phyloP scores from a whole-genome alignment of 2,113 vertebrate genomes.

The Ammodytes marinus region DNA sequence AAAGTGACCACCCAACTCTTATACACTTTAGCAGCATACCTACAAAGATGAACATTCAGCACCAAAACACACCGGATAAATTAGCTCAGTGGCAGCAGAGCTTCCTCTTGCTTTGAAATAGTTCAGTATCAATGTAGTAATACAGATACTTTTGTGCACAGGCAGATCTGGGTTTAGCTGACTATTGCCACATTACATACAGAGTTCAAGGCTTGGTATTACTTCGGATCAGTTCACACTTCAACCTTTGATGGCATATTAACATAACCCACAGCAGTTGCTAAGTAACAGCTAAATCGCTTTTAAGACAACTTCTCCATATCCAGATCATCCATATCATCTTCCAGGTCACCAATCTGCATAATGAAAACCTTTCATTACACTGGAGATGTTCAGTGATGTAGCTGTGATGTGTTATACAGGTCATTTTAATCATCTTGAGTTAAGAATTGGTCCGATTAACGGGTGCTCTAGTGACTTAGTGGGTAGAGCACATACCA shows the following conservation, averaged over 20 bases:
- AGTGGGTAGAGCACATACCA: too few species aligned
- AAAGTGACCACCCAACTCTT: slow-evolving; percentile 18
- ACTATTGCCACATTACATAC: background rate
- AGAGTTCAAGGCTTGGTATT: slow-evolving; percentile 12
- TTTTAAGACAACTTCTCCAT: background rate
- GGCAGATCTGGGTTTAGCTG: background rate
- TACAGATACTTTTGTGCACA: background rate
- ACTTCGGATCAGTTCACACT: slow-evolving; percentile 18
- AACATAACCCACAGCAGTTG: slow-evolving; percentile 32
- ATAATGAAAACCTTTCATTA: background rate
- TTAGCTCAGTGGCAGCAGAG: background rate
- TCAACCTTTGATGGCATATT: slow-evolving; percentile 30
- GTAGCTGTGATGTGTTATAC: background rate
- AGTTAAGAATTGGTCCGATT: background rate
- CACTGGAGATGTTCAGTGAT: background rate
- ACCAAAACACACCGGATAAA: background rate
- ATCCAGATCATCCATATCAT: background rate
- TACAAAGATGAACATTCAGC: slow-evolving; percentile 41
- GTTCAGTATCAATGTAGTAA: background rate
- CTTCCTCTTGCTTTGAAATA: slow-evolving; percentile 6
- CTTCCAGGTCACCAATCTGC: background rate
- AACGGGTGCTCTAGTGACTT: too few species aligned
- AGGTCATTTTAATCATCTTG: background rate
- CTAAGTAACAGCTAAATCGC: slow-evolving; percentile 44
- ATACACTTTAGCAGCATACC: slow-evolving; percentile 16